Evolutionary conservation across 2,888 invertebrate genomes (phyloP).

Genomic region (Synergus laeviventris): DNA sequence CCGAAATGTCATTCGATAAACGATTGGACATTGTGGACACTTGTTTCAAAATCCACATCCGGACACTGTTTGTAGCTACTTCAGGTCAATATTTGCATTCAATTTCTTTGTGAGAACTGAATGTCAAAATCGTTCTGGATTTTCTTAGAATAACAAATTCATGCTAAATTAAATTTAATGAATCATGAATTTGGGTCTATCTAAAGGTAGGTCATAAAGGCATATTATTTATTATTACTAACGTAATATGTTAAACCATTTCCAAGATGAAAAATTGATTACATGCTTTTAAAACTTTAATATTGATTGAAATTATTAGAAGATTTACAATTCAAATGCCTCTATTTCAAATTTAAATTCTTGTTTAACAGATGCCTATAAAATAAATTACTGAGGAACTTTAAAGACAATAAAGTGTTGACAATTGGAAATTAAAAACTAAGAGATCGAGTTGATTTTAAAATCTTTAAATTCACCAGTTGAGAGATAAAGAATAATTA

Average conservation of each 20-base stretch:
- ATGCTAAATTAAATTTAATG: background rate
- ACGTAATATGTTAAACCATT: background rate
- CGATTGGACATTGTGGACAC: constrained; percentile 5
- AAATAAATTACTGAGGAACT: background rate
- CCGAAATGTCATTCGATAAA: constrained; percentile 8
- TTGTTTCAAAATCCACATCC: constrained; percentile 28
- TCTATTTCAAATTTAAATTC: background rate
- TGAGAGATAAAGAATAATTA: background rate
- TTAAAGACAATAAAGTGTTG: background rate
- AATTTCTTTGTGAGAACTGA: background rate
- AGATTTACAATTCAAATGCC: background rate
- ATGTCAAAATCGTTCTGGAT: background rate
- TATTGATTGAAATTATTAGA: background rate
- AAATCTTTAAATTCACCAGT: background rate
- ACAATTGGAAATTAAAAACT: background rate
- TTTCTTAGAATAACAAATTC: background rate
- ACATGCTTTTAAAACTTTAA: background rate
- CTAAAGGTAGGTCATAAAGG: too few species aligned
- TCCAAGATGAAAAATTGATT: background rate
- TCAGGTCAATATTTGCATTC: constrained; percentile 29
- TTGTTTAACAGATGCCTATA: background rate
- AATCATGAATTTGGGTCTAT: background rate
- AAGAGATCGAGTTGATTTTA: background rate
- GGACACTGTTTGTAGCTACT: background rate
- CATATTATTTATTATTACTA: too few species aligned